These are phyloP conservation scores for Molossus alvarezi DNA, from an alignment of 2,797 vertebrate genomes.

Conservation along the genomic window DNA sequence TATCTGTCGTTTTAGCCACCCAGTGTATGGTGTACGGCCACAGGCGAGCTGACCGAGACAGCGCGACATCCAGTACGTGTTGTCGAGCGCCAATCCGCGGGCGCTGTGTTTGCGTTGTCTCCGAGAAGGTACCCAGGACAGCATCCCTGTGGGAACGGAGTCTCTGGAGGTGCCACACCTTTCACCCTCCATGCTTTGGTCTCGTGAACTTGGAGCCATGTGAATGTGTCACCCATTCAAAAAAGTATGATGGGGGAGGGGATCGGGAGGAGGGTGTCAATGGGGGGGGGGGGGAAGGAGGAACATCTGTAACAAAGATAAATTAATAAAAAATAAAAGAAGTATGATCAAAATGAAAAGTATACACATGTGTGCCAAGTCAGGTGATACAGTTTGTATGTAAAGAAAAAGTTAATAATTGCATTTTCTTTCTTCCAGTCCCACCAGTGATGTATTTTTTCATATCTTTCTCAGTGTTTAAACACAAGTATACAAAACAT, in stretches of 20 bases:
- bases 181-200: background rate
- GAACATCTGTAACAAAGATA: too few species aligned
- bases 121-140: background rate
- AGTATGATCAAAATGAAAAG: background rate
- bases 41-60: background rate
- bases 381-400: background rate
- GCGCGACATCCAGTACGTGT: accelerated
- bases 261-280: too few species aligned
- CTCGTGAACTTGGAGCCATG: conserved; percentile 12
- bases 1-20: background rate
- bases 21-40: background rate
- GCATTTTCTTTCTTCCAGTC: background rate
- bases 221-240: background rate
- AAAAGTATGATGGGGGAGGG: background rate
- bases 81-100: background rate
- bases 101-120: background rate
- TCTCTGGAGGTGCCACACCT: background rate
- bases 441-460: background rate
- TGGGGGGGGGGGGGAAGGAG: too few species aligned
- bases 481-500: background rate
- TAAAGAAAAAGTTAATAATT: conserved; percentile 25
- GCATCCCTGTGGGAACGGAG: background rate
- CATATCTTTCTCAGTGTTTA: background rate
- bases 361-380: background rate
- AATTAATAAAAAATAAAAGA: background rate